A percentile compares a stretch with the other conserved stretches of the same genome.
Evolutionary conservation across 1,140 invertebrate genomes (phyloP).

Genomic region (Marisa cornuarietis): DNA sequence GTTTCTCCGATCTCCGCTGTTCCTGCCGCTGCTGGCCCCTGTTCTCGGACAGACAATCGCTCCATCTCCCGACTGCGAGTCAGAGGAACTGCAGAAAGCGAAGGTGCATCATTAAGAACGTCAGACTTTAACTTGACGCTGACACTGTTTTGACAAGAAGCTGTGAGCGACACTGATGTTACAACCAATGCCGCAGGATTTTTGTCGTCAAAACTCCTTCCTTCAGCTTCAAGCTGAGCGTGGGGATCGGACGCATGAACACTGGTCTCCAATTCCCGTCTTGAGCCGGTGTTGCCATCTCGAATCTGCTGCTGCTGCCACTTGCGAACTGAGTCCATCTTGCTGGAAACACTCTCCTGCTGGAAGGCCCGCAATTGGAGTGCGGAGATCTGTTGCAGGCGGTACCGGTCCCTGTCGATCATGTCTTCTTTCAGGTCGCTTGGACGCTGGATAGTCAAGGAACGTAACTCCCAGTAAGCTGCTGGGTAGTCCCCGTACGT

Average conservation of each 20-base stretch:
- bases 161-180: too few species aligned
- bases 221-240: too few species aligned
- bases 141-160: too few species aligned
- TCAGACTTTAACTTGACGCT: too few species aligned
- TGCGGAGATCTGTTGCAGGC: constrained; percentile 15
- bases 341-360: background rate
- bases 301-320: constrained; percentile 23
- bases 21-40: background rate
- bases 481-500: constrained; percentile 22
- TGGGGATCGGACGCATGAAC: too few species aligned
- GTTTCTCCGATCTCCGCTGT: background rate
- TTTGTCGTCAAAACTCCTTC: too few species aligned
- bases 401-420: constrained; percentile 22
- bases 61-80: too few species aligned
- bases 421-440: constrained; percentile 22
- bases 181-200: too few species aligned
- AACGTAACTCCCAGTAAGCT: constrained; percentile 22
- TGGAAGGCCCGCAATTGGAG: constrained; percentile 6
- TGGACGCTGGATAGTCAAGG: constrained; percentile 10
- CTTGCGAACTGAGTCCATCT: constrained; percentile 12
- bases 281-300: background rate
- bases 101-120: too few species aligned
- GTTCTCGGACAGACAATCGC: too few species aligned
- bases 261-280: too few species aligned
- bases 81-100: too few species aligned